Evolutionary conservation across 2,888 invertebrate genomes (phyloP), one percentile per base, ranked within the genome.

Genomic region (Globia sparganii): DNA sequence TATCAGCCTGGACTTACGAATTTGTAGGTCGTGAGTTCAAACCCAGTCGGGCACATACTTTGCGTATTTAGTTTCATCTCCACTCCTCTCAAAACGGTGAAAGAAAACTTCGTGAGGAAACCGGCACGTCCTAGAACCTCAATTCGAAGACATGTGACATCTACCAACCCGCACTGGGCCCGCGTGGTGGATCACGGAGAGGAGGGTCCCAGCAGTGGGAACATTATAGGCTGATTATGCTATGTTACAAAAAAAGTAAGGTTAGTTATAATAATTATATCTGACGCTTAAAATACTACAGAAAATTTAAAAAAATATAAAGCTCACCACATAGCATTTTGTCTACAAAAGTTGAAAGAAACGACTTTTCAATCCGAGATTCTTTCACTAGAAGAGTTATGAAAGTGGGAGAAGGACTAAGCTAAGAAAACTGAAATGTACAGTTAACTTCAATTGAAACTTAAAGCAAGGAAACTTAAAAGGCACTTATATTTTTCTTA

Each of bases 401-500:
- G 28, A 61, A 78, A 66, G 53, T 46, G 18, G 13, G 11, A 61
- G 58, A 82, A 53, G 46, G 46, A 70, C 59, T 70, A 11, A 78
- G 65, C 25, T 66, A 31, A 21, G 65, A 31, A 61, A 83, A 80
- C 66, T 83, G 65, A 68, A 83, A 56, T 56, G 61, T 59, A 25
- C 83, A 53, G 64, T 83, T 69, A 62, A 82, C 49, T 77, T 82
- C 21, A 25, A 25, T 46, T 46, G 13, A 37, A 82, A 67, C 62
- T 67, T 81, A n/a, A 64, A 67, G 25, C 37, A 21, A 49, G 25
- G 2, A 15, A 70, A 62, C 62, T 78, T 62, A 49, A 79, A 83
- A 77, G 37, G 21, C 31, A 64, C 13, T 82, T 64, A 43, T 31
- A 68, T 64, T 46, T 68, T 82, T 61, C 46, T 46, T 66, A 18